A percentile compares a stretch with the other conserved stretches of the same genome.
Conservation (phyloP, 2,888 invertebrate species). For the Entomobrya multifasciata region DNA sequence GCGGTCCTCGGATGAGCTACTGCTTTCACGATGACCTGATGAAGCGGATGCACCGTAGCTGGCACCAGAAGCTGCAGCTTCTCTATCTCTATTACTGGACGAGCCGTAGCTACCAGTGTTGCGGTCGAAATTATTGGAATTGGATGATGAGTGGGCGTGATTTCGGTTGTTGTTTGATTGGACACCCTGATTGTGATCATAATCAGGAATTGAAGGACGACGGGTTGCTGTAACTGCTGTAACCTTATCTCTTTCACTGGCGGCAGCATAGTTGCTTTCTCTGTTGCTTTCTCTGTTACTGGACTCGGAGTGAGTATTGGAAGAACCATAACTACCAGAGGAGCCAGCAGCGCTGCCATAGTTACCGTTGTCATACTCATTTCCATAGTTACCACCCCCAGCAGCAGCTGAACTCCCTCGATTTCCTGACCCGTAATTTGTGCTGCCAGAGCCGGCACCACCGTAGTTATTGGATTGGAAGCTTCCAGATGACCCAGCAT, state of each 20-base stretch:
- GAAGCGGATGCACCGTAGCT: neutral
- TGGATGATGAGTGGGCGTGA: neutral
- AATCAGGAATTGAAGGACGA: constrained; percentile 2
- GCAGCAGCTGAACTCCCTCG: neutral
- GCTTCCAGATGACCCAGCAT: neutral
- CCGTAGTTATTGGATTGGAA: neutral
- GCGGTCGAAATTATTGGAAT: constrained; percentile 12
- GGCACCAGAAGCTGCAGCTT: neutral
- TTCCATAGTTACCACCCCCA: constrained; percentile 22
- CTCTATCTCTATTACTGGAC: constrained; percentile 22
- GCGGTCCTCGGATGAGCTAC: constrained; percentile 11
- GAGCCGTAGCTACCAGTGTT: constrained; percentile 16
- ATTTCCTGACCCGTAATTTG: too few species aligned
- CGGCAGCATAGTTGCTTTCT: constrained; percentile 12
- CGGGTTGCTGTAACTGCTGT: neutral
- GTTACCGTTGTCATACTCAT: constrained; percentile 11
- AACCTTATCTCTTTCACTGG: constrained; percentile 22
- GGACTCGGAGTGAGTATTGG: constrained; percentile 26
- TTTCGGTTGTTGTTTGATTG: too few species aligned
- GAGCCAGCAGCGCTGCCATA: constrained; percentile 11
- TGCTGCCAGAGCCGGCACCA: neutral
- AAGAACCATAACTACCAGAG: constrained; percentile 30
- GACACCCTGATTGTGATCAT: neutral
- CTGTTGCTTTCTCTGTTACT: neutral
- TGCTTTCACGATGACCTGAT: constrained; percentile 20